These are phyloP conservation scores for Odobenus rosmarus DNA, from an alignment of 2,113 vertebrate species.

Conservation along the genomic window DNA sequence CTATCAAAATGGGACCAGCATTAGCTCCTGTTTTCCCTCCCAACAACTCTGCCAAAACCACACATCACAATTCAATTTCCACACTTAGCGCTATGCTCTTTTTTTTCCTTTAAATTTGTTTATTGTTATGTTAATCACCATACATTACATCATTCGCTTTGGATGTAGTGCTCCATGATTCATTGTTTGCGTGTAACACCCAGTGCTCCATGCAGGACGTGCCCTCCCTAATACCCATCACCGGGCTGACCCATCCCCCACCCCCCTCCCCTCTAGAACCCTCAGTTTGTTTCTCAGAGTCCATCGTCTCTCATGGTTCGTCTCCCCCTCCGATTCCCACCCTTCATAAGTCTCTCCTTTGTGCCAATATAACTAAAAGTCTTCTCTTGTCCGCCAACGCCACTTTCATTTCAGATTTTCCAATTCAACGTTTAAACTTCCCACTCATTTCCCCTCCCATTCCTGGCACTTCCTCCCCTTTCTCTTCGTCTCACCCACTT, in stretches of 20 bases:
- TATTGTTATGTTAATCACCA: too few relatives aligned
- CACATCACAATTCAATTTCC: not conserved
- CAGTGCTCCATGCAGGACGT: too few relatives aligned
- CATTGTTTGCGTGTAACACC: too few relatives aligned
- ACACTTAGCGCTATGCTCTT: not conserved
- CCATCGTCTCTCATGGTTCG: too few relatives aligned
- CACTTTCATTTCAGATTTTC: constrained; percentile 56
- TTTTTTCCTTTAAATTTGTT: too few relatives aligned
- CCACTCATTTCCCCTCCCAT: constrained; percentile 54
- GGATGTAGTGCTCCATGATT: too few relatives aligned
- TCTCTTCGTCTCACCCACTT: constrained; percentile 17
- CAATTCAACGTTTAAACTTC: constrained; percentile 55
- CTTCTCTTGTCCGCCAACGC: not conserved
- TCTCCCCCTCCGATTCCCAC: too few relatives aligned
- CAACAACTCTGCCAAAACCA: constrained; percentile 19
- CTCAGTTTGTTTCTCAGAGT: too few relatives aligned
- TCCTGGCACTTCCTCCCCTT: constrained; percentile 25
- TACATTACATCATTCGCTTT: too few relatives aligned
- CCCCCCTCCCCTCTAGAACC: too few relatives aligned
- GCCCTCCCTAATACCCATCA: too few relatives aligned
- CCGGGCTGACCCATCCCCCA: too few relatives aligned
- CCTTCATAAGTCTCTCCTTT: not conserved
- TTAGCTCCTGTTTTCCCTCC: not conserved
- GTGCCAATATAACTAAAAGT: not conserved
- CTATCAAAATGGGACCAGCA: not conserved